Evolutionary conservation across 1,140 invertebrate genomes (phyloP), one percentile per base, ranked within the genome.

Genomic region (Eufriesea mexicana): DNA sequence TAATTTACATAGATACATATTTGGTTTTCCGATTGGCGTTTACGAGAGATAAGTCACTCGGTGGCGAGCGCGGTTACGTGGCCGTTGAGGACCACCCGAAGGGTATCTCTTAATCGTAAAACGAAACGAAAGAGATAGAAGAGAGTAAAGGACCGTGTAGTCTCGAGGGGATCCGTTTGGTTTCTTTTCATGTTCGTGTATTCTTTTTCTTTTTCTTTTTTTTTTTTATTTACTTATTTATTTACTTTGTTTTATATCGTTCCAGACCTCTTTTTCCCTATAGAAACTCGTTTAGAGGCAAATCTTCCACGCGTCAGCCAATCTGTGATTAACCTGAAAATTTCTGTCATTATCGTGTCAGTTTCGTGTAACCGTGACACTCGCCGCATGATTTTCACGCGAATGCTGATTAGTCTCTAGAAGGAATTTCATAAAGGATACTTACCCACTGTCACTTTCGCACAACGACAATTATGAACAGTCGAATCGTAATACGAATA

Each of bases 151-250:
- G 86, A 82, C 86, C 86, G 64, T 77, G 83, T 74, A 88, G 85
- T 90, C 88, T 90, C 88, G 88, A 85, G 89, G 61, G 90, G 87
- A 91, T 91, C 90, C 88, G 87, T 79, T 64, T 89, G 59, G 18
- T 80, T 82, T 49, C 64, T 70, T 51, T 12, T 20, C 18, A 28
- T 49, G 7, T 20, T 10, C 9, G 4, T 20, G 61, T 18, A 16
- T 62, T 10, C 23, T 5, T 18, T 55, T 4, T 49, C 23, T 23
- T 57, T 57, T n/a, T 35, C 20, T 54, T 20, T 49, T 28, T 18
- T 57, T 57, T 61, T 35, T 35, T 35, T 1, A 4, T 35, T 35
- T 35, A 35, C 1, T 35, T 35, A 35, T 35, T 35, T 35, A 35
- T 35, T 35, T 35, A 35, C 35, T 35, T 35, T 35, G 35, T 35